These are phyloP conservation scores for Nothura maculosa DNA, from an alignment of 2,797 vertebrate genomes.

Conservation along the genomic window DNA sequence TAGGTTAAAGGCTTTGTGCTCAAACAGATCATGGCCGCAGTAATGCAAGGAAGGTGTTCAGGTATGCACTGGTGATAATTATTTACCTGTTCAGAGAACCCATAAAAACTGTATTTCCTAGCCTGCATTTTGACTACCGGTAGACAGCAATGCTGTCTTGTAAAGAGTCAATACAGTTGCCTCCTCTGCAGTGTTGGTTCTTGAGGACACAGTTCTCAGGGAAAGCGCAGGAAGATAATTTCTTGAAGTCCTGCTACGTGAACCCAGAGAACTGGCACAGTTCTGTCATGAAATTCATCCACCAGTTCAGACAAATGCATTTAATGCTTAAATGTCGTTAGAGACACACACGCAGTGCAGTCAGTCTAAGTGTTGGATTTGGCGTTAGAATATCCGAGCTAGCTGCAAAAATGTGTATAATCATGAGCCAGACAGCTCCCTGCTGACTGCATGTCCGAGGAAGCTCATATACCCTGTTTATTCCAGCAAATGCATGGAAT, in stretches of 20 bases:
- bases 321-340: constrained; percentile 49
- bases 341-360: neutral
- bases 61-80: neutral
- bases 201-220: neutral
- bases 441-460: constrained; percentile 67
- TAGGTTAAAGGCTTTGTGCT: neutral
- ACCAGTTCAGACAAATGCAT: neutral
- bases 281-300: neutral
- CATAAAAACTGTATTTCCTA: rapidly evolving
- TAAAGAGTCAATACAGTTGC: neutral
- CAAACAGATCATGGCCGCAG: neutral
- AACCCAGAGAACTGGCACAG: neutral
- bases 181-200: neutral
- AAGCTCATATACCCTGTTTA: constrained; percentile 50
- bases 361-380: constrained; percentile 28
- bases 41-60: neutral
- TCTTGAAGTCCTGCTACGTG: neutral
- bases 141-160: neutral
- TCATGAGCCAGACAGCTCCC: constrained; percentile 65
- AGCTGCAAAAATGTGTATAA: constrained; percentile 71
- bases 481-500: constrained; percentile 66
- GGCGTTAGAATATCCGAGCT: constrained; percentile 45
- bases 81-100: neutral
- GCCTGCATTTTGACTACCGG: neutral
- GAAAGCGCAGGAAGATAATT: neutral